A percentile compares a stretch with the other conserved stretches of the same genome.
Evolutionary conservation across 2,888 invertebrate species (phyloP).

Genomic region (Campaea margaritaria): DNA sequence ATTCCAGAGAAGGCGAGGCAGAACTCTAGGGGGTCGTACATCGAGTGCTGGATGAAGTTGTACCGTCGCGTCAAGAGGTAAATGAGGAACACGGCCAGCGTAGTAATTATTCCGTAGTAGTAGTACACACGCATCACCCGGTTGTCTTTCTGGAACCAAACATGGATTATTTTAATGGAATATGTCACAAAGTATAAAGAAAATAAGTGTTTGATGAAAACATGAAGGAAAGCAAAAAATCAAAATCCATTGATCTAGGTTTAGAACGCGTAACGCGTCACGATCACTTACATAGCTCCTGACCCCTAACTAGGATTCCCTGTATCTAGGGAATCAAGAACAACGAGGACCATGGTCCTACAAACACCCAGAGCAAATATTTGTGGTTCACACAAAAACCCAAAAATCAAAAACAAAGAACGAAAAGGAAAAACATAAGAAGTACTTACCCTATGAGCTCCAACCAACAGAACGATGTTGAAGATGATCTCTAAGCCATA

Average conservation of each 20-base stretch:
- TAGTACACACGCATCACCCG: slow-evolving; percentile 50
- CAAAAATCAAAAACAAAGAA: too few relatives aligned
- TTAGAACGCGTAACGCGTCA: too few relatives aligned
- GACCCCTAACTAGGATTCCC: too few relatives aligned
- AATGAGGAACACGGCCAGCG: slow-evolving; percentile 37
- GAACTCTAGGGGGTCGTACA: slow-evolving; percentile 17
- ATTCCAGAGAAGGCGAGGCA: slow-evolving; percentile 32
- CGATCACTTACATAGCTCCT: too few relatives aligned
- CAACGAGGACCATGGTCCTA: too few relatives aligned
- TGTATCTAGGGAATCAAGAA: too few relatives aligned
- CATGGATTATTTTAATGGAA: not conserved
- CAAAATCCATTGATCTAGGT: too few relatives aligned
- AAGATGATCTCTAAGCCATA: slow-evolving; percentile 45
- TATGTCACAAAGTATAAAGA: too few relatives aligned
- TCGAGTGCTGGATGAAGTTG: slow-evolving; percentile 7
- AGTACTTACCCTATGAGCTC: slow-evolving; percentile 55
- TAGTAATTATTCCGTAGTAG: slow-evolving; percentile 54
- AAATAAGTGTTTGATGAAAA: too few relatives aligned
- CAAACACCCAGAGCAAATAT: too few relatives aligned
- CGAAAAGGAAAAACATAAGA: not conserved
- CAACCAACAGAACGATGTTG: slow-evolving; percentile 48
- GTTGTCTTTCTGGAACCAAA: slow-evolving; percentile 49
- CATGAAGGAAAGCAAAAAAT: too few relatives aligned
- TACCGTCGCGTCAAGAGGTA: slow-evolving; percentile 20
- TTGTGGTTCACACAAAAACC: too few relatives aligned